Base-by-base conservation (phyloP, 2,113 vertebrate genomes). In the Lamprologus ornatipinnis region DNA sequence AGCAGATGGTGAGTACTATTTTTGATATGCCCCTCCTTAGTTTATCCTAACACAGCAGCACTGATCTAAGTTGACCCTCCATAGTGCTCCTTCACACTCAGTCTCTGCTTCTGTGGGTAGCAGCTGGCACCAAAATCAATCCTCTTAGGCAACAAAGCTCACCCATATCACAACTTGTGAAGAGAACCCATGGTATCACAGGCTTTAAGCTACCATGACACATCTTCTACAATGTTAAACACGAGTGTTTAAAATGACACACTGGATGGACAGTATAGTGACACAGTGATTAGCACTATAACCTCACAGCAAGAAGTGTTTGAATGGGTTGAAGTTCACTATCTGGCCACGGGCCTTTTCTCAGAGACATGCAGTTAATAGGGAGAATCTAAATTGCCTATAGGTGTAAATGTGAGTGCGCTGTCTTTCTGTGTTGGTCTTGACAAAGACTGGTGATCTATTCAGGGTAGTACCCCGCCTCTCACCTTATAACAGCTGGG, bases 1-100 rank as follows among this genome's bases (percentile, higher is more conserved):
- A 96, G 91, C 97, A 97, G 97, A 97, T 96, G 97, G 96, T 80
- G 90, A 95, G 89, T 95, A 42, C 89, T 93, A 93, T 97, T 93
- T 93, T 93, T 92, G 92, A 78, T 78, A 31, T 31, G 45, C 2
- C 73, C 75, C 51, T 80, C 53, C 65, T 89, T 54, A 31, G 37
- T 84, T 87, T 19, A 73, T 82, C 68, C 58, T 80, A 80, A 81
- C 19, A 55, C 47, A 47, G 47, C 81, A 55, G 85, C 65, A 57
- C 26, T 87, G 55, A 89, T 85, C 73, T 89, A 73, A 88, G 91
- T 31, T 87, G 80, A 85, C 82, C 83, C 89, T 78, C 78, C 14
- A 54, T 68, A 58, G 57, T 47, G 49, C 63, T 87, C 82, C 89
- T 89, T 84, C 90, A 79, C 80, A 81, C 51, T 15, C 47, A 14